Evolutionary conservation across 2,113 vertebrate species (phyloP), one percentile per base, ranked within the genome.

Genomic region (Chamaetylas fuelleborni): DNA sequence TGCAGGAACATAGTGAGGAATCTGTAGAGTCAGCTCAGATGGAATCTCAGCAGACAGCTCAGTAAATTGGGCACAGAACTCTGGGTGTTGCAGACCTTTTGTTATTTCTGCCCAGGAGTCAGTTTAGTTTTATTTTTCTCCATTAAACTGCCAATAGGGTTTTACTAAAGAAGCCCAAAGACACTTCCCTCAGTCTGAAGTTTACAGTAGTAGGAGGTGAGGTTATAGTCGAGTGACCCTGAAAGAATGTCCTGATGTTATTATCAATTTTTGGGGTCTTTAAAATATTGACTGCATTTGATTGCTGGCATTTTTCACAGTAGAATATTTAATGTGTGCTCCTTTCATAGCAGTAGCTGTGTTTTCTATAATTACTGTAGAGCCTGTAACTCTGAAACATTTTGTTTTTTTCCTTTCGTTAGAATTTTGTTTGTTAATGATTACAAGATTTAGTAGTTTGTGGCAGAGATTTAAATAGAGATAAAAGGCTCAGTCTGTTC

Each of bases 1-100:
- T 90, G 92, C 81, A 95, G 90, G 88, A 91, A 62, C 94, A 95
- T 5, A 73, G 90, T 45, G 53, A 94, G 93, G 96, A 96, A 95
- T 95, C 90, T 80, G 93, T 93, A 25, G 88, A 95, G 93, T 95
- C 94, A 93, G 88, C 87, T 82, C 7, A 23, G 92, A 86, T 73
- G 54, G 71, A 70, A 95, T 95, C 93, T 92, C 81, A 70, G 47
- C 93, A 96, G 91, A 80, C 94, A 88, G 93, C 87, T 80, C 17
- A 20, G 78, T 72, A 69, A 90, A 91, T 82, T 58, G 70, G 66
- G 91, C 94, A 73, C 84, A 67, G 58, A 84, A 19, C 78, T 56
- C 65, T 66, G 90, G 9, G 9, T 86, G 54, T 66, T 80, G 62
- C 81, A 90, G 90, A 88, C 85, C 90, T 91, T 85, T 87, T 77